Evolutionary conservation across 2,113 vertebrate genomes (phyloP).

Genomic region (Barnardius zonarius): DNA sequence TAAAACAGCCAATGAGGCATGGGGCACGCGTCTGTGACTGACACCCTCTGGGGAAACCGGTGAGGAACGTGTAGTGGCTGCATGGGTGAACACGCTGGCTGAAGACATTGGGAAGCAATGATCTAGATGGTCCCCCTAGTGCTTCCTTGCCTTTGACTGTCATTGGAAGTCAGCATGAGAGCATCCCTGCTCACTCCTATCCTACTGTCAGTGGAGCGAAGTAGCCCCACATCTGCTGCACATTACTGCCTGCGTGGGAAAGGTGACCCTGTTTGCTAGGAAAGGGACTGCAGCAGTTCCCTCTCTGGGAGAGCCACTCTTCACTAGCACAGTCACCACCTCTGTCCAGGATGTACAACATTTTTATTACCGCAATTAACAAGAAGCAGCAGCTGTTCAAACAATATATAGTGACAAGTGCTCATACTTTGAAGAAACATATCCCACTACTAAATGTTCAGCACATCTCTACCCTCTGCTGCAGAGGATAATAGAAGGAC

Average conservation of each 20-base stretch:
- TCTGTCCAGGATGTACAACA: not conserved
- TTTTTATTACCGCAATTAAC: not conserved
- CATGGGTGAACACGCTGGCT: not conserved
- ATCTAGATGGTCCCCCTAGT: not conserved
- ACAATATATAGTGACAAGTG: not conserved
- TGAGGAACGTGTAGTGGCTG: not conserved
- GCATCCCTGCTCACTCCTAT: not conserved
- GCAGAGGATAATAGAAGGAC: not conserved
- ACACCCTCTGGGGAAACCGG: rapidly evolving
- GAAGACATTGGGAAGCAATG: not conserved
- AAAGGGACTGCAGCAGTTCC: not conserved
- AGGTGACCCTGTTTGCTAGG: conserved; percentile 32
- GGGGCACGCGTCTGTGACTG: not conserved
- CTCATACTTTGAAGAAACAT: not conserved
- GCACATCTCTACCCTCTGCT: not conserved
- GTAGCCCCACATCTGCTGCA: not conserved
- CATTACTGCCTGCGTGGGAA: not conserved
- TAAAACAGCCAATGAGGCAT: not conserved
- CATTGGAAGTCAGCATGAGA: not conserved
- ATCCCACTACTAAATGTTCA: not conserved
- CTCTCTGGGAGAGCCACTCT: not conserved
- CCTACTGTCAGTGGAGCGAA: not conserved
- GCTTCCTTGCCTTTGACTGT: not conserved
- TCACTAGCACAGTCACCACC: not conserved
- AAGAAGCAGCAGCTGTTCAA: not conserved